Evolutionary conservation across 2,888 invertebrate species (phyloP).

Genomic region (Ornithoptera alexandrae): DNA sequence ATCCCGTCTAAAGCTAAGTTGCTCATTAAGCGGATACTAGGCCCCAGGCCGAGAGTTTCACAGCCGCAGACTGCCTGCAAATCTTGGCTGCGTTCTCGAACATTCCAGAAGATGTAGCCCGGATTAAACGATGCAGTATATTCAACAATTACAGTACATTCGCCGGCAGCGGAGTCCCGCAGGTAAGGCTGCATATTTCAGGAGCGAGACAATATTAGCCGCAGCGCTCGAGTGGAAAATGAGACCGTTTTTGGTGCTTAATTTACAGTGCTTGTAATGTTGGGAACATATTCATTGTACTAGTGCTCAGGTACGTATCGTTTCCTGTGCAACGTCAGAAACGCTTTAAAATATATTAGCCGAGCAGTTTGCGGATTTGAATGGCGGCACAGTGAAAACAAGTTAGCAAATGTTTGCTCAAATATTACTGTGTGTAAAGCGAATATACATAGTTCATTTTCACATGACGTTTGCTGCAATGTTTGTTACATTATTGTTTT

Average conservation of each 20-base stretch:
- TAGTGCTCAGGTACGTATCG: conserved; percentile 52
- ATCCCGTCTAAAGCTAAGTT: conserved; percentile 59
- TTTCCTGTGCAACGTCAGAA: conserved; percentile 40
- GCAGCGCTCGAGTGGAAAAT: conserved; percentile 82
- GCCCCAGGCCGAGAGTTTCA: conserved; percentile 69
- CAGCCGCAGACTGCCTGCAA: conserved; percentile 68
- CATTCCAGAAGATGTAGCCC: conserved; percentile 75
- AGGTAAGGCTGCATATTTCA: conserved; percentile 76
- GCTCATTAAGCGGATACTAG: conserved; percentile 65
- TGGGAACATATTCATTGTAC: conserved; percentile 58
- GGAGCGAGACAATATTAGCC: conserved; percentile 76
- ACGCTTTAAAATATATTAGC: conserved; percentile 59
- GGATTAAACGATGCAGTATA: conserved; percentile 76
- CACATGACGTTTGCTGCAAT: conserved; percentile 15
- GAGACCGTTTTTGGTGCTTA: conserved; percentile 74
- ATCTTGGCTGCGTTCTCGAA: conserved; percentile 76
- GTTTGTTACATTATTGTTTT: neutral
- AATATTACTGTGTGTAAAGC: conserved; percentile 38
- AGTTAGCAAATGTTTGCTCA: conserved; percentile 43
- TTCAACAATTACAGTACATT: conserved; percentile 75
- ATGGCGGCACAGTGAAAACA: conserved; percentile 43
- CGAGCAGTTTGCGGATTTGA: conserved; percentile 56
- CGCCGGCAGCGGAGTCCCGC: conserved; percentile 52
- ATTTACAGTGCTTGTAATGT: conserved; percentile 72
- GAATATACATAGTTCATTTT: conserved; percentile 25